Evolutionary conservation across 2,113 vertebrate species (phyloP).

Genomic region (Pteruthius melanotis): DNA sequence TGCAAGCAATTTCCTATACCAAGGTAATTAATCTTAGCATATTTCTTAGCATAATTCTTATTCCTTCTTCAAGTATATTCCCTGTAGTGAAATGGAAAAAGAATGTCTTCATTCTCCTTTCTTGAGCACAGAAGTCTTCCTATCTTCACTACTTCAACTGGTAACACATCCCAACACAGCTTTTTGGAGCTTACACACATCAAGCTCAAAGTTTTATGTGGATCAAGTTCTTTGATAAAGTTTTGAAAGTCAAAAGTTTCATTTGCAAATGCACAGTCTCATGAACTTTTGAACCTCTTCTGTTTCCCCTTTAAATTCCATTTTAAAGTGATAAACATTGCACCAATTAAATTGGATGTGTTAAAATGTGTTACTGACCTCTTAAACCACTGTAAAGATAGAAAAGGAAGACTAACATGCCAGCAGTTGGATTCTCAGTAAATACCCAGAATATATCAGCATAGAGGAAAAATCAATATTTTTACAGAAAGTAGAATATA

Average conservation of each 20-base stretch:
- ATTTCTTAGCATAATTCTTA: neutral
- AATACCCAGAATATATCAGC: neutral
- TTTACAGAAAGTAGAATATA: constrained; percentile 1
- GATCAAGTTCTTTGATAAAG: neutral
- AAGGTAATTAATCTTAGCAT: neutral
- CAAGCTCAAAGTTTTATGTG: neutral
- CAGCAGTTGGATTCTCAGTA: neutral
- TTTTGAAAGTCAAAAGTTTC: neutral
- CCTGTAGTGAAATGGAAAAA: neutral
- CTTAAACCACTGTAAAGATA: neutral
- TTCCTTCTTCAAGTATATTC: neutral
- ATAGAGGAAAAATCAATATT: constrained; percentile 32
- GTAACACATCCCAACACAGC: neutral
- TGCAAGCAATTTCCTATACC: neutral
- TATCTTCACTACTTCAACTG: neutral
- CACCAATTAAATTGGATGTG: neutral
- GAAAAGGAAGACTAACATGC: neutral
- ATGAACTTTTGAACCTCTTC: neutral
- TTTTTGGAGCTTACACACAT: neutral
- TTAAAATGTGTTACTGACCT: neutral
- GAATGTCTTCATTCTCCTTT: neutral
- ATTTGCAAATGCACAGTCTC: neutral
- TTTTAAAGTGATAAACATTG: neutral
- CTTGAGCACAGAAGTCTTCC: neutral
- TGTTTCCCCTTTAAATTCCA: neutral